A percentile compares a stretch with the other conserved stretches of the same genome.
Conservation (phyloP, 2,113 vertebrate genomes). For the Syrrhaptes paradoxus region DNA sequence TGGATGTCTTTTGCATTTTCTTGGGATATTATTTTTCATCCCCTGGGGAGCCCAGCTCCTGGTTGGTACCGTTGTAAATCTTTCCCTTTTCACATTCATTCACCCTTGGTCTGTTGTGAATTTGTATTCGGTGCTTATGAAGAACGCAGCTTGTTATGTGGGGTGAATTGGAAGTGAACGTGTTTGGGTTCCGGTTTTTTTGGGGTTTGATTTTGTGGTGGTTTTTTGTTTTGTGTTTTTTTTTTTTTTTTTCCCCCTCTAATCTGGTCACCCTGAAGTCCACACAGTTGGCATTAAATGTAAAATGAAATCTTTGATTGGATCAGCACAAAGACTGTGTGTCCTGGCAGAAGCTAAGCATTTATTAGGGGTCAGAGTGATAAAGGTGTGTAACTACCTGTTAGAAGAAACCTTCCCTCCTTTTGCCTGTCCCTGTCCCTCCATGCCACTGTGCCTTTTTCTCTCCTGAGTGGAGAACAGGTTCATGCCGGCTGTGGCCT, state of each 20-base stretch:
- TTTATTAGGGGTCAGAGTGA: accelerated
- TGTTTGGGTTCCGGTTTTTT: not conserved
- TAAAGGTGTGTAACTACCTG: not conserved
- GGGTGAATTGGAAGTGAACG: not conserved
- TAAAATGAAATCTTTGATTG: not conserved
- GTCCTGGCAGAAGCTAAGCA: not conserved
- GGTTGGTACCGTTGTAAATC: not conserved
- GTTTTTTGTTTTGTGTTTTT: no score
- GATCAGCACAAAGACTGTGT: not conserved
- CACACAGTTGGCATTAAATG: not conserved
- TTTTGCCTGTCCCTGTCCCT: not conserved
- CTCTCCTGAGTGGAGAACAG: not conserved
- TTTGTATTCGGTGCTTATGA: not conserved
- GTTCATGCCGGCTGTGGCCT: not conserved
- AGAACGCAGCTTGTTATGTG: not conserved
- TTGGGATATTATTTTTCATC: not conserved
- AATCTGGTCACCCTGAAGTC: not conserved
- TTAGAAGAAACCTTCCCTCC: not conserved
- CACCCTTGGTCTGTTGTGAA: not conserved
- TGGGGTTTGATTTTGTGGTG: not conserved
- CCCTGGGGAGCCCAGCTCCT: not conserved
- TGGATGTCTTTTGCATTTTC: conserved; percentile 26
- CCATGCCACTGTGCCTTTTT: not conserved
- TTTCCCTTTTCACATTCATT: not conserved
- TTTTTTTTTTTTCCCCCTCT: not conserved